A percentile compares a stretch with the other conserved stretches of the same genome.
Conservation (phyloP, 2,113 vertebrate genomes). For the Charina bottae region DNA sequence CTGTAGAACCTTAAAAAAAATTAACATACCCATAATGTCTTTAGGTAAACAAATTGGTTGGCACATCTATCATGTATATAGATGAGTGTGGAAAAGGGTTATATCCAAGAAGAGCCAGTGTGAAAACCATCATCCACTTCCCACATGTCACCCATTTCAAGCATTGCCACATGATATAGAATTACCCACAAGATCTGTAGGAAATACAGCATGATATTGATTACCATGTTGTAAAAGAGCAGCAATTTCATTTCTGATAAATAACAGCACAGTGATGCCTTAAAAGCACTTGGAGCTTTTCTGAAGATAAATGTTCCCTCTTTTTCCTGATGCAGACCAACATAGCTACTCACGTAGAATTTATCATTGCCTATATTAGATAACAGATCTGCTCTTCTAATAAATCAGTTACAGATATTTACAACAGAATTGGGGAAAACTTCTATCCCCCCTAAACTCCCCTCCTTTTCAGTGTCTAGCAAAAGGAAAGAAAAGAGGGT, state of each 20-base stretch:
- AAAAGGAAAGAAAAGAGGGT: constrained; percentile 44
- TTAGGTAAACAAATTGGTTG: background rate
- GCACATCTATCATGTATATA: background rate
- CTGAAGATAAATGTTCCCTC: too few species aligned
- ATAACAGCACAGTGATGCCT: background rate
- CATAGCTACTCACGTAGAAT: constrained; percentile 10
- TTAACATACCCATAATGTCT: background rate
- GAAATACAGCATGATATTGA: background rate
- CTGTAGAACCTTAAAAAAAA: background rate
- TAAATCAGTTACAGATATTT: constrained; percentile 45
- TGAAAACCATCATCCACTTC: background rate
- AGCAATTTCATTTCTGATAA: background rate
- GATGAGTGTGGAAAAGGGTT: background rate
- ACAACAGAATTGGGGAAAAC: constrained; percentile 13
- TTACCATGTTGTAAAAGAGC: background rate
- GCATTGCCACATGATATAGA: background rate
- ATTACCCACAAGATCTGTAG: background rate
- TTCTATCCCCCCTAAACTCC: constrained; percentile 39
- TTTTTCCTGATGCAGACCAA: background rate
- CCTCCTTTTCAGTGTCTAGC: constrained; percentile 56
- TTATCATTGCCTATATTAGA: constrained; percentile 46
- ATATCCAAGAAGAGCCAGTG: background rate
- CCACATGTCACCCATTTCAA: background rate
- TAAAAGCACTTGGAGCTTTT: background rate
- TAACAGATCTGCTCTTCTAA: constrained; percentile 30